phyloP scores from a whole-genome alignment of 2,888 invertebrate genomes.

The Drosophila tripunctata region DNA sequence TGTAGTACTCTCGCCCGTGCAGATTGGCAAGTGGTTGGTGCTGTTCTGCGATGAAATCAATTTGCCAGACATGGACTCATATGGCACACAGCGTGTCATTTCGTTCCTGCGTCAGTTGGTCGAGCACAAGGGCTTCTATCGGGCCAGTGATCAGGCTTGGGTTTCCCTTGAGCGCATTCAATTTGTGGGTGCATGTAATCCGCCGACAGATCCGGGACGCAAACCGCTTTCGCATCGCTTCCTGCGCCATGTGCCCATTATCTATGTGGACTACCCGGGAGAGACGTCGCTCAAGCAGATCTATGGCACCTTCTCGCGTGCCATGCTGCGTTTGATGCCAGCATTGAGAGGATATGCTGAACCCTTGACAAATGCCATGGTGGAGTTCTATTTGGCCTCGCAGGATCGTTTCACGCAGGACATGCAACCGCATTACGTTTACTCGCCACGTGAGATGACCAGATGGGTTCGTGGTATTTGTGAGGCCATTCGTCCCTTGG shows the following conservation, averaged over 20 bases:
- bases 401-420: constrained; percentile 99
- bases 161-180: constrained; percentile 98
- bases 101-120: constrained; percentile 99
- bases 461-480: constrained; percentile 99
- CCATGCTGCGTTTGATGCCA: constrained; percentile 98
- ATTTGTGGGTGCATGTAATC: constrained; percentile 99
- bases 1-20: constrained; percentile 96
- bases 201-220: constrained; percentile 99
- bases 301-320: constrained; percentile 99
- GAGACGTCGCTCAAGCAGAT: constrained; percentile 98
- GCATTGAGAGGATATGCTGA: constrained; percentile 96
- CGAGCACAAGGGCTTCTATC: constrained; percentile 96
- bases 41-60: constrained; percentile 99
- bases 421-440: constrained; percentile 99
- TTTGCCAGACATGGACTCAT: constrained; percentile 99
- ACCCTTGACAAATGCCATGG: constrained; percentile 99
- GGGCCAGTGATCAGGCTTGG: constrained; percentile 97
- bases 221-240: constrained; percentile 96
- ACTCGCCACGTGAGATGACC: constrained; percentile 99
- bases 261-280: constrained; percentile 99
- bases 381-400: constrained; percentile 97
- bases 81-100: constrained; percentile 99
- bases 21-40: constrained; percentile 98
- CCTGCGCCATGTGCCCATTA: constrained; percentile 97
- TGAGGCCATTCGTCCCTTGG: constrained; percentile 98